Evolutionary conservation across 2,888 invertebrate species (phyloP).

Genomic region (Eilema sororculum): DNA sequence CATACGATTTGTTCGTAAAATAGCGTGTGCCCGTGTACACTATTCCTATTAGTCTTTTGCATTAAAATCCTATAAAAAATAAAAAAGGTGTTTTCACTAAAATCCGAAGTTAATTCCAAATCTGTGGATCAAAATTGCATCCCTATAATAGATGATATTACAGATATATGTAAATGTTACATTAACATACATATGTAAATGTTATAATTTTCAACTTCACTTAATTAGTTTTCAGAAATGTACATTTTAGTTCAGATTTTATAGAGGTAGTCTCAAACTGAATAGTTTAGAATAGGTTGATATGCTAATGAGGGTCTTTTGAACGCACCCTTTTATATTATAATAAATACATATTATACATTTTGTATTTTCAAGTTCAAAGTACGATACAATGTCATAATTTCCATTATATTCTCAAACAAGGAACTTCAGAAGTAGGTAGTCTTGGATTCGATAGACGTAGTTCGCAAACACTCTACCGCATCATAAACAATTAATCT

Average conservation of each 20-base stretch:
- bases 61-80: no score
- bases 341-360: slow-evolving; percentile 6
- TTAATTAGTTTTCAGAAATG: slow-evolving; percentile 16
- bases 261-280: slow-evolving; percentile 14
- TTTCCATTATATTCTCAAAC: neutral
- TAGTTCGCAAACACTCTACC: neutral
- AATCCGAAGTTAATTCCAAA: neutral
- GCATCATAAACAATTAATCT: no score
- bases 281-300: slow-evolving; percentile 17
- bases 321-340: slow-evolving; percentile 3
- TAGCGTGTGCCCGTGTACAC: no score
- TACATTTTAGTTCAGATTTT: slow-evolving; percentile 13
- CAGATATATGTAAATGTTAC: neutral
- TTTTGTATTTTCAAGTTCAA: neutral
- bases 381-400: neutral
- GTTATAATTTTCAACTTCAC: slow-evolving; percentile 7
- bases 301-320: slow-evolving; percentile 17
- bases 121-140: neutral
- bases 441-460: neutral
- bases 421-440: neutral
- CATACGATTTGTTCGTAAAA: no score
- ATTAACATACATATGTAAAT: neutral
- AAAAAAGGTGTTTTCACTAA: neutral
- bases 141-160: neutral
- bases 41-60: no score